Conservation (phyloP, 92 coral and sea anemone genomes). For the Heliopora coerulea region DNA sequence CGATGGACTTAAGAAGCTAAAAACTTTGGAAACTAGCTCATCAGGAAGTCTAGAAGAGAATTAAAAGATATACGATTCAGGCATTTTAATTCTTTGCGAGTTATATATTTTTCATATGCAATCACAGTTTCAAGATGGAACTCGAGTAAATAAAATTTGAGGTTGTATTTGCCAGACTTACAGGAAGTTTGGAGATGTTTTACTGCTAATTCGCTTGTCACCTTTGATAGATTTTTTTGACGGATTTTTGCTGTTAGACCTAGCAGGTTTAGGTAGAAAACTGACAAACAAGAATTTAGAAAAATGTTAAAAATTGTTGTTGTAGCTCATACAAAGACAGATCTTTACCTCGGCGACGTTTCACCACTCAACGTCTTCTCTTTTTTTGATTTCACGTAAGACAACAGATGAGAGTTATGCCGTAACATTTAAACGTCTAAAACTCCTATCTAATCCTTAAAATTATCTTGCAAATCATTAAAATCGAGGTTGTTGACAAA, state of each 20-base stretch:
- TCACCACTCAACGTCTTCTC: conserved; percentile 5
- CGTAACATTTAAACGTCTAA: conserved; percentile 53
- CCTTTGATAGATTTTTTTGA: not conserved
- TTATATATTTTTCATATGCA: not conserved
- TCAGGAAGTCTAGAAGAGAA: conserved; percentile 69
- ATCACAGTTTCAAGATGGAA: no score
- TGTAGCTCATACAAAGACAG: not conserved
- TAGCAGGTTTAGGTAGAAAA: no score
- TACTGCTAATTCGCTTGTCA: not conserved
- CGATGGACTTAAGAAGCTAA: conserved; percentile 72
- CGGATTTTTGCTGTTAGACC: not conserved
- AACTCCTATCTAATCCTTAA: conserved; percentile 1
- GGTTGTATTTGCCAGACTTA: conserved; percentile 7
- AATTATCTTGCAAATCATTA: not conserved
- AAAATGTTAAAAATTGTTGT: not conserved
- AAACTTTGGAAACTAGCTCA: conserved; percentile 76
- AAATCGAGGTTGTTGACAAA: not conserved
- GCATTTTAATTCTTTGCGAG: not conserved
- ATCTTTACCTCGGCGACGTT: conserved; percentile 24
- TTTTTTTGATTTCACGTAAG: conserved; percentile 75
- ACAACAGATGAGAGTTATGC: conserved; percentile 75
- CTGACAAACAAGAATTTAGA: not conserved
- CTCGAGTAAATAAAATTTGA: no score
- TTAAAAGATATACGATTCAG: not conserved
- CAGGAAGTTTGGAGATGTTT: not conserved